These are phyloP conservation scores for Ellobium chinense DNA, from an alignment of 2,888 invertebrate genomes.

Conservation along the genomic window DNA sequence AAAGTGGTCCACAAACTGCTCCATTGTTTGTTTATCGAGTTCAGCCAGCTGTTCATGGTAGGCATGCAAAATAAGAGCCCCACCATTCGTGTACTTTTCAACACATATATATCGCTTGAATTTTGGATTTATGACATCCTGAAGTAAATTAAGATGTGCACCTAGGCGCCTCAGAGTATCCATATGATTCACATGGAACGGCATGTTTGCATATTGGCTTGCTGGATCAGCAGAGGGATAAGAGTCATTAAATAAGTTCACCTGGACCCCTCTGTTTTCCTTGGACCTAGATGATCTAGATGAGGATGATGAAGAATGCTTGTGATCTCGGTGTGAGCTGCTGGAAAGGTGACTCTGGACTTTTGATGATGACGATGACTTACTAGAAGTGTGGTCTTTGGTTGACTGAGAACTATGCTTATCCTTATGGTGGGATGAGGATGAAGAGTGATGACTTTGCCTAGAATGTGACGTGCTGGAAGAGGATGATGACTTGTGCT, in stretches of 20 bases:
- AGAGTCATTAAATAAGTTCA: not conserved
- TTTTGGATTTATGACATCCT: conserved; percentile 46
- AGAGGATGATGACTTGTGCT: not conserved
- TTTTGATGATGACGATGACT: conserved; percentile 21
- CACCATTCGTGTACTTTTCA: conserved; percentile 96
- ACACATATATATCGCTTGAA: conserved; percentile 84
- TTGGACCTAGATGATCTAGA: conserved; percentile 20
- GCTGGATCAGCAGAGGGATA: not conserved
- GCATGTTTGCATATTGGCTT: not conserved
- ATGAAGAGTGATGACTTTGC: conserved; percentile 16
- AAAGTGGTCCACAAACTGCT: conserved; percentile 91
- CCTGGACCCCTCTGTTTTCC: conserved; percentile 28
- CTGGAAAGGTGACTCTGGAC: not conserved
- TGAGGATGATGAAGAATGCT: conserved; percentile 13
- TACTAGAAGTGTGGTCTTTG: not conserved
- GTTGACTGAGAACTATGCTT: conserved; percentile 14
- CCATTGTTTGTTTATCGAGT: conserved; percentile 84
- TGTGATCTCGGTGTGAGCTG: conserved; percentile 13
- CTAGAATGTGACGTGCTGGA: not conserved
- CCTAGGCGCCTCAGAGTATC: conserved; percentile 29
- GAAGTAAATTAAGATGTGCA: conserved; percentile 14
- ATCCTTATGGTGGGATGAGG: conserved; percentile 24
- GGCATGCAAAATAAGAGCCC: conserved; percentile 93
- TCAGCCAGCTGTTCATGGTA: conserved; percentile 93
- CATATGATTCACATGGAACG: not conserved